Evolutionary conservation across 2,797 vertebrate species (phyloP).

Genomic region (Pseudochaenichthys georgianus): DNA sequence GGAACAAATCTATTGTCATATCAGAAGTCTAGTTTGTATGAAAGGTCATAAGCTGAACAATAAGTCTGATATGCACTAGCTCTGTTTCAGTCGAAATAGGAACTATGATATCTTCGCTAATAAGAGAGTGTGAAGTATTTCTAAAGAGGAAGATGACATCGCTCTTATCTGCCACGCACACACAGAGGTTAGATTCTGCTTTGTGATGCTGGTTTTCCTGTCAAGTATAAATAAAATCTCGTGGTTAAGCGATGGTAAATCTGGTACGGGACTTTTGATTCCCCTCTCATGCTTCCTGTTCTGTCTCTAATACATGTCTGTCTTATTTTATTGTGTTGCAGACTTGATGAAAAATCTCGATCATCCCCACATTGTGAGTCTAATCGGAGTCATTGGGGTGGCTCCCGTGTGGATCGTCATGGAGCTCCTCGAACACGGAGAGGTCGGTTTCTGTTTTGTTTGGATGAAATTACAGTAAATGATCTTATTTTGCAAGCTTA

Average conservation of each 20-base stretch:
- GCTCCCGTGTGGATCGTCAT: constrained; percentile 97
- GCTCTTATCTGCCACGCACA: neutral
- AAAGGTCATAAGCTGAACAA: neutral
- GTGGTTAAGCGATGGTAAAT: neutral
- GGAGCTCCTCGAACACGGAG: constrained; percentile 93
- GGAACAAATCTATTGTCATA: too few relatives aligned
- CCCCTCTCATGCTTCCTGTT: neutral
- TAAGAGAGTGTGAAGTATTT: too few relatives aligned
- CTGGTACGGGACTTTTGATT: neutral
- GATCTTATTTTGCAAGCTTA: too few relatives aligned
- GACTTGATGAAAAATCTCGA: constrained; percentile 94
- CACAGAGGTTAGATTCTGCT: neutral
- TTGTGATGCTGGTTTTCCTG: neutral
- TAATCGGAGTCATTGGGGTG: constrained; percentile 91
- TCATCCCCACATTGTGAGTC: constrained; percentile 93
- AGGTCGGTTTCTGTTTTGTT: constrained; percentile 83
- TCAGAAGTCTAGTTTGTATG: too few relatives aligned
- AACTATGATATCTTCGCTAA: neutral
- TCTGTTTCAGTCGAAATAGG: too few relatives aligned
- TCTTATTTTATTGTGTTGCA: constrained; percentile 59
- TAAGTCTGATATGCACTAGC: neutral
- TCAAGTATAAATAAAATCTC: neutral
- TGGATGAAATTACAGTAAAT: neutral
- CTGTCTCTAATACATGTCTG: neutral
- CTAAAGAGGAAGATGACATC: neutral